Evolutionary conservation across 2,113 vertebrate genomes (phyloP).

Genomic region (Hystrix cristata): DNA sequence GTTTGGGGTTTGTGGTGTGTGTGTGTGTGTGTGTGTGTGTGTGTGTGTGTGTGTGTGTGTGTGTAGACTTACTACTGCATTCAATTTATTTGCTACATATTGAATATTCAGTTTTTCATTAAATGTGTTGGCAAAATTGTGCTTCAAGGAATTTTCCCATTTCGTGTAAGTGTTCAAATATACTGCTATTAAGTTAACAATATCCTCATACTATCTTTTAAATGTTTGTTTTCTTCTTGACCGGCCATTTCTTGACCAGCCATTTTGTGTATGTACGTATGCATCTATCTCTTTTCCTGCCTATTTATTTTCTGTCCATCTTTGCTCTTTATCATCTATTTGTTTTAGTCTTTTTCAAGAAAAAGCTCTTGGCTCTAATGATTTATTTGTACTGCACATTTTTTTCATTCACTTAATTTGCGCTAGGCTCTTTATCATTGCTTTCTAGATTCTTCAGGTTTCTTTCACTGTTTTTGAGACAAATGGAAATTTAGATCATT

Average conservation of each 20-base stretch:
- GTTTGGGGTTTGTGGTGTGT: not conserved
- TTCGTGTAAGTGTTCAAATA: not conserved
- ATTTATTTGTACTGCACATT: not conserved
- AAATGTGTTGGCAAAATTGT: not conserved
- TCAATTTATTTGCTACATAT: not conserved
- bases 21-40: not conserved
- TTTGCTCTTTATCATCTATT: not conserved
- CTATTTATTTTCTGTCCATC: not conserved
- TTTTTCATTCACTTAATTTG: not conserved
- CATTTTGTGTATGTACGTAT: not conserved
- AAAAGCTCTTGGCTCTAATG: not conserved
- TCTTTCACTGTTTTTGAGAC: not conserved
- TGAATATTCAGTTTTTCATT: slow-evolving; percentile 29
- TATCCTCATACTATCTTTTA: not conserved
- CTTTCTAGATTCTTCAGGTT: not conserved
- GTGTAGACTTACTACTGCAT: not conserved
- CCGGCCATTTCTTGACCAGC: not conserved
- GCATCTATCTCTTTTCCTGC: not conserved
- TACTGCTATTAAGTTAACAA: not conserved
- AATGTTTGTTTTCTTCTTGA: not conserved
- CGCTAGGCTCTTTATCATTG: not conserved
- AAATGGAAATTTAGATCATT: not conserved
- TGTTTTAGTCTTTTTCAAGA: not conserved
- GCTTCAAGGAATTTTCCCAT: not conserved
- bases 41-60: not conserved